Evolutionary conservation across 2,888 invertebrate genomes (phyloP).

Genomic region (Ophion obscuratus): DNA sequence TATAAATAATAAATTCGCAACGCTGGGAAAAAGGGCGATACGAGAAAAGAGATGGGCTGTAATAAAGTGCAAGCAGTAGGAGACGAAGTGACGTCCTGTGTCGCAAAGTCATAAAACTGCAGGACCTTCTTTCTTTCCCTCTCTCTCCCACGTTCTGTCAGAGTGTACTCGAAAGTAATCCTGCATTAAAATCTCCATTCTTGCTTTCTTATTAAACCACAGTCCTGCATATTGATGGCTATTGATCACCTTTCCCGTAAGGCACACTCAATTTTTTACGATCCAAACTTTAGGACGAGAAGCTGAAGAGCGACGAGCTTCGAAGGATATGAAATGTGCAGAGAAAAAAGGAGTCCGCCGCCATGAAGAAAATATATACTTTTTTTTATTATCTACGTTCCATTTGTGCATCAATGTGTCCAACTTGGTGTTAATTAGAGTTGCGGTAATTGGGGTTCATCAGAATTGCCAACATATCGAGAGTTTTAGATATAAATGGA

Average conservation of each 20-base stretch:
- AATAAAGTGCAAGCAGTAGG: conserved; percentile 80
- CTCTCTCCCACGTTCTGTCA: neutral
- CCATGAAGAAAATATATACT: neutral
- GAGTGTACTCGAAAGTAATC: conserved; percentile 23
- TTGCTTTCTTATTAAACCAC: conserved; percentile 81
- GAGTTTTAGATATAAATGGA: too few species aligned
- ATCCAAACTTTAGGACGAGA: neutral
- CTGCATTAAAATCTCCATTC: conserved; percentile 73
- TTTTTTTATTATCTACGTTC: neutral
- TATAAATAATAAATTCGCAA: conserved; percentile 82
- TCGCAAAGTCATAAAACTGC: conserved; percentile 81
- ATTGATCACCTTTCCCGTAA: conserved; percentile 77
- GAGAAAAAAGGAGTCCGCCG: neutral
- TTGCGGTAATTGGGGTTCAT: neutral
- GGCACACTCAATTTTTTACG: conserved; percentile 25
- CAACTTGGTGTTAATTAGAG: too few species aligned
- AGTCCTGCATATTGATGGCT: conserved; percentile 80
- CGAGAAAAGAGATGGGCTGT: conserved; percentile 72
- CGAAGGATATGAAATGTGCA: neutral
- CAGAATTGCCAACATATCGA: neutral
- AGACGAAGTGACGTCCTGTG: conserved; percentile 82
- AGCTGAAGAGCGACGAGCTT: neutral
- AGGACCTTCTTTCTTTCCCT: conserved; percentile 63
- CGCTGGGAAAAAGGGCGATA: conserved; percentile 62
- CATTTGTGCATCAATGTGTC: neutral